phyloP scores from a whole-genome alignment of 2,888 invertebrate genomes.

The Eledone cirrhosa region DNA sequence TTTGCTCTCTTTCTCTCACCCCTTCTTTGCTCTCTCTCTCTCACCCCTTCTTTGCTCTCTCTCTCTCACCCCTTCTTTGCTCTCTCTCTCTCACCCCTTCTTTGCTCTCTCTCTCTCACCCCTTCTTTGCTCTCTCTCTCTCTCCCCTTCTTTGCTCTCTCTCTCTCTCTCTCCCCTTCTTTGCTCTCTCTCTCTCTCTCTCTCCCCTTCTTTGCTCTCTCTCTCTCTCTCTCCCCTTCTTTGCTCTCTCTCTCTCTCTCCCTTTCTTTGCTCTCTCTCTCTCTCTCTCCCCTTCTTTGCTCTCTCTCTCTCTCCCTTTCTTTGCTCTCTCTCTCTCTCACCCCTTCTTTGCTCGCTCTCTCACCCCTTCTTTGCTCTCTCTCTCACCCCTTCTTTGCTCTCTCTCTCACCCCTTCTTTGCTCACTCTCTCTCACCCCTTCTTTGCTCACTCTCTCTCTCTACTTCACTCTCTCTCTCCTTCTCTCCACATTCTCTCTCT shows the following conservation, averaged over 20 bases:
- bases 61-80: neutral
- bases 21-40: neutral
- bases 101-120: neutral
- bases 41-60: neutral
- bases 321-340: neutral
- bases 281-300: neutral
- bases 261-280: neutral
- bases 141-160: neutral
- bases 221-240: neutral
- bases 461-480: neutral
- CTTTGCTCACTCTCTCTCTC: too few relatives aligned
- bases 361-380: neutral
- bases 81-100: neutral
- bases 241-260: neutral
- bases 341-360: neutral
- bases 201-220: neutral
- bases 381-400: neutral
- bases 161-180: neutral
- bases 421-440: neutral
- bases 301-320: neutral
- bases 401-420: neutral
- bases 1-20: neutral
- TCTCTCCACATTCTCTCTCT: too few relatives aligned
- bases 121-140: neutral
- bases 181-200: neutral